Evolutionary conservation across 2,797 vertebrate genomes (phyloP), one percentile per base, ranked within the genome.

Genomic region (Lacerta viridis): DNA sequence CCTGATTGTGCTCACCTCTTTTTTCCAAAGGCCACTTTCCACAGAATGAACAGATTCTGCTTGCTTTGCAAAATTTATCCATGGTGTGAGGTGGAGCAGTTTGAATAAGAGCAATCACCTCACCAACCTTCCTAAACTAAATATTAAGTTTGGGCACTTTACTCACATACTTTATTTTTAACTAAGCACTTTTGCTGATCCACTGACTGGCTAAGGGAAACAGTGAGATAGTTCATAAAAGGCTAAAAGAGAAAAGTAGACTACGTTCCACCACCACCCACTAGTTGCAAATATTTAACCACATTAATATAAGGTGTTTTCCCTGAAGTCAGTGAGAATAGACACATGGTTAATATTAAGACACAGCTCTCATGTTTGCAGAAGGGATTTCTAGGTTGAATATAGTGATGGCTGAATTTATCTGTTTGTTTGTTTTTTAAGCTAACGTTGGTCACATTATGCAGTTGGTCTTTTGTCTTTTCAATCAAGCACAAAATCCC

Each of bases 1-100:
- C 36, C 39, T 88, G 68, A 84, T 64, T 64, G 41, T 90, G 2
- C 4, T 74, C 80, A 83, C 5, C 5, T 93, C 8, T 79, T 93
- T 90, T 89, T 91, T 91, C 50, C 33, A 87, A 90, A 92, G 25
- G 4, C 1, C 29, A n/a, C 66, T 43, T 87, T 88, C 27, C 85
- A n/a, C 89, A 91, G 84, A 87, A 29, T 17, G 76, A 84, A 78
- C 86, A 50, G 13, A 68, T 61, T 85, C 55, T 69, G 89, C 85
- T 74, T 87, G 59, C 27, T 87, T 33, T 81, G 72, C 33, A 92
- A 83, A 80, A 88, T 86, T 88, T 92, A 87, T 5, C 78, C 5
- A n/a, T n/a, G 87, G 10, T n/a, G 39, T 88, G 25, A 71, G 29
- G 43, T 55, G 55, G 72, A 89, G 9, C 18, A 80, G 15, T 64